phyloP scores from a whole-genome alignment of 2,797 vertebrate species.

The Pipistrellus pipistrellus region DNA sequence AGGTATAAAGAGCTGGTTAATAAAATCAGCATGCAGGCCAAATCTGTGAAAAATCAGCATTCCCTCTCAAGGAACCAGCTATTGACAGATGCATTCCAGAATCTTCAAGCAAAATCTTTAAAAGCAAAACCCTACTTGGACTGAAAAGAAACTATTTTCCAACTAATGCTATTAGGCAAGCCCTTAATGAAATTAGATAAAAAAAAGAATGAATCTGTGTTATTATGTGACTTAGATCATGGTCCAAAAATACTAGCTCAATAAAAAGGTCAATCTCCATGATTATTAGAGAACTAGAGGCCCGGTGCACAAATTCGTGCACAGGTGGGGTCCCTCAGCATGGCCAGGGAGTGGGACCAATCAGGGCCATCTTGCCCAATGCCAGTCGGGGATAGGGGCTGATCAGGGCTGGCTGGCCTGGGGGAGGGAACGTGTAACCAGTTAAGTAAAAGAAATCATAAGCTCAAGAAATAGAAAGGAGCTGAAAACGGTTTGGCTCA shows the following conservation, averaged over 20 bases:
- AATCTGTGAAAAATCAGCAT: background rate
- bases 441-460: background rate
- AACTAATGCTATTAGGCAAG: background rate
- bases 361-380: too few relatives aligned
- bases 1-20: background rate
- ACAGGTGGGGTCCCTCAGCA: too few relatives aligned
- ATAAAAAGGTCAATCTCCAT: background rate
- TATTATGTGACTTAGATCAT: background rate
- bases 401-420: too few relatives aligned
- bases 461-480: background rate
- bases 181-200: background rate
- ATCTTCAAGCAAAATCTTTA: slow-evolving; percentile 32
- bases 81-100: background rate
- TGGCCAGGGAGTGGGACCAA: too few relatives aligned
- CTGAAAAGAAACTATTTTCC: background rate
- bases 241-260: background rate
- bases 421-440: too few relatives aligned
- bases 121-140: background rate
- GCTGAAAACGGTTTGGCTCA: too few relatives aligned
- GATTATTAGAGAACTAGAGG: background rate
- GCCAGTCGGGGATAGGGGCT: too few relatives aligned
- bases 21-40: slow-evolving; percentile 30
- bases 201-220: background rate
- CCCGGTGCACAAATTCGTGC: too few relatives aligned
- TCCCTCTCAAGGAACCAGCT: background rate